These are phyloP conservation scores for Perithous albicinctus DNA, from an alignment of 2,888 invertebrate species.

Conservation along the genomic window DNA sequence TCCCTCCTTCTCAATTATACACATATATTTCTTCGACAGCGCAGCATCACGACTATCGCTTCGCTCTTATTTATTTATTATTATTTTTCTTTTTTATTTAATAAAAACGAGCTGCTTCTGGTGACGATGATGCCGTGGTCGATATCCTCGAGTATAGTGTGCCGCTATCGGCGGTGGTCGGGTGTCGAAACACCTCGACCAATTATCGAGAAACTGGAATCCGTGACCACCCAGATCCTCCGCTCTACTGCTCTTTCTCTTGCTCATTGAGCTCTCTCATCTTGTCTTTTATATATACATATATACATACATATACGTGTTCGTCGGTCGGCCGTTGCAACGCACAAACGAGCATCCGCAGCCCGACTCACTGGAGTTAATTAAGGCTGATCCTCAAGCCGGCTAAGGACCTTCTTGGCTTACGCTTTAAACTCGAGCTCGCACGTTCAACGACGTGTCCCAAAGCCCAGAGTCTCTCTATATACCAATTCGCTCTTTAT, in stretches of 20 bases:
- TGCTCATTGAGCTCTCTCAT: constrained; percentile 43
- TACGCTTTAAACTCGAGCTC: constrained; percentile 70
- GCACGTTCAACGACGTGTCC: constrained; percentile 50
- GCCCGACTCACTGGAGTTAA: constrained; percentile 68
- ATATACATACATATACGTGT: too few species aligned
- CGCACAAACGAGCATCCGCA: constrained; percentile 68
- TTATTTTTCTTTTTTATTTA: constrained; percentile 22
- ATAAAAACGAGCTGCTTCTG: constrained; percentile 57
- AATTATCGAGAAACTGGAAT: constrained; percentile 85
- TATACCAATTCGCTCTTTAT: constrained; percentile 28
- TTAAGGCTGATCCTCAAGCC: constrained; percentile 71
- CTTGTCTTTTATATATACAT: constrained; percentile 52
- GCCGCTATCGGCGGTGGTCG: constrained; percentile 78
- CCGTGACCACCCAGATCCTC: constrained; percentile 73
- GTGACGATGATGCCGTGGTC: constrained; percentile 20
- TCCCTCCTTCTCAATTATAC: constrained; percentile 46
- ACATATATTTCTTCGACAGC: constrained; percentile 20
- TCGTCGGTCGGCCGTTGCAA: constrained; percentile 74
- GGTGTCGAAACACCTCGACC: constrained; percentile 85
- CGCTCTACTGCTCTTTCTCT: constrained; percentile 55
- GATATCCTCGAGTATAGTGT: constrained; percentile 47
- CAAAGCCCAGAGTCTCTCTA: constrained; percentile 38
- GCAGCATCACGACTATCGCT: constrained; percentile 19
- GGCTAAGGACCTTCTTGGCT: constrained; percentile 75
- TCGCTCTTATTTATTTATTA: constrained; percentile 7